A percentile compares a stretch with the other conserved stretches of the same genome.
Conservation (phyloP, 2,888 invertebrate genomes). For the Yponomeuta evonymella region DNA sequence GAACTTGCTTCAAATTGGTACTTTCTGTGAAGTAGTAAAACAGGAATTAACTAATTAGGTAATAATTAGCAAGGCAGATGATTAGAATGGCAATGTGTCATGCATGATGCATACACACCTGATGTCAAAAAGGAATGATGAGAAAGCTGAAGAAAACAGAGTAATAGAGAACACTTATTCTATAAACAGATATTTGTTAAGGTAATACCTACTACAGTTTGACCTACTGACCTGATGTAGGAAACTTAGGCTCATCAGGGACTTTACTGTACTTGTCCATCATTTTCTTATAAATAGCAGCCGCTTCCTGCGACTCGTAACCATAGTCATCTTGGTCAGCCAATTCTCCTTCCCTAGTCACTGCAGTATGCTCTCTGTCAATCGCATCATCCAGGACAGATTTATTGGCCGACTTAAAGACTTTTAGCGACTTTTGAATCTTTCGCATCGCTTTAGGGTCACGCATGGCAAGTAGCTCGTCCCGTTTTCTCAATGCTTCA, state of each 20-base stretch:
- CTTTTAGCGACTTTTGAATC: constrained; percentile 87
- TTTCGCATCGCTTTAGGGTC: constrained; percentile 85
- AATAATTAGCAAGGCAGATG: no score
- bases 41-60: no score
- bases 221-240: constrained; percentile 54
- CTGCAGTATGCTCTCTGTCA: constrained; percentile 84
- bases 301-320: constrained; percentile 89
- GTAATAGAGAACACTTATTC: no score
- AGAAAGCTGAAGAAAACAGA: no score
- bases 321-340: constrained; percentile 95
- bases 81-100: no score
- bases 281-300: constrained; percentile 88
- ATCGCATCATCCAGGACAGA: constrained; percentile 89
- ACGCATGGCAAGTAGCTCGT: constrained; percentile 79
- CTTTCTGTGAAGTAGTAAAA: no score
- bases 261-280: constrained; percentile 87
- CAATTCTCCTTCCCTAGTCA: constrained; percentile 84
- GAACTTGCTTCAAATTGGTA: no score
- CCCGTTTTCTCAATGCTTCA: constrained; percentile 79
- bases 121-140: no score
- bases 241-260: constrained; percentile 84
- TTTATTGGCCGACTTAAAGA: constrained; percentile 92
- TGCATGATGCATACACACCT: no score
- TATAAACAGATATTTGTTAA: no score
- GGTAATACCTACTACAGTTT: neutral